Evolutionary conservation across 2,888 invertebrate genomes (phyloP).

Genomic region (Pristionchus entomophagus): DNA sequence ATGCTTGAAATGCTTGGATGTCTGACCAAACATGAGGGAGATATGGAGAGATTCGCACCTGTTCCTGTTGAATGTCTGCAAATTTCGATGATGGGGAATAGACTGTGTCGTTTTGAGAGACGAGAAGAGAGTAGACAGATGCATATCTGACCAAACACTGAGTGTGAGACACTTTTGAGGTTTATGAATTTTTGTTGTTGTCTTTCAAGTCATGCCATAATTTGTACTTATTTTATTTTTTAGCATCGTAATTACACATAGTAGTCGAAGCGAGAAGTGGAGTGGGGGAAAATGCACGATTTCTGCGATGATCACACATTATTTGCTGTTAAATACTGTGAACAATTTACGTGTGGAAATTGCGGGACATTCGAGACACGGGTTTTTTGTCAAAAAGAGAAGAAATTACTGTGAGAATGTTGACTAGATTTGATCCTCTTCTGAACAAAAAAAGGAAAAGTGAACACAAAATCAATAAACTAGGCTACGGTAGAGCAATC

Average conservation of each 20-base stretch:
- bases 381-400: slow-evolving; percentile 18
- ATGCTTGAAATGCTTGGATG: too few relatives aligned
- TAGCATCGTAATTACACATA: not conserved
- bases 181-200: too few relatives aligned
- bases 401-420: not conserved
- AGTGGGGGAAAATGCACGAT: slow-evolving; percentile 11
- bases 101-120: slow-evolving; percentile 14
- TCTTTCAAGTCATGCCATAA: not conserved
- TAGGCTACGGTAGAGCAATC: not conserved
- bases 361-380: not conserved
- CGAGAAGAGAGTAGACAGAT: not conserved
- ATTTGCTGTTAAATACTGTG: slow-evolving; percentile 6
- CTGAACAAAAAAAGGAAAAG: not conserved
- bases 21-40: slow-evolving; percentile 12
- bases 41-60: too few relatives aligned
- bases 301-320: not conserved
- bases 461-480: not conserved
- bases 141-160: not conserved
- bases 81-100: not conserved
- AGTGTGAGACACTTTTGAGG: slow-evolving; percentile 10
- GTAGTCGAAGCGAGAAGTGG: not conserved
- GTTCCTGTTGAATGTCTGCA: slow-evolving; percentile 17
- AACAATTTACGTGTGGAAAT: slow-evolving; percentile 27
- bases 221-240: slow-evolving; percentile 9
- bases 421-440: slow-evolving; percentile 16